Base-by-base conservation (phyloP, 1,140 invertebrate species). In the Cotesia typhae region DNA sequence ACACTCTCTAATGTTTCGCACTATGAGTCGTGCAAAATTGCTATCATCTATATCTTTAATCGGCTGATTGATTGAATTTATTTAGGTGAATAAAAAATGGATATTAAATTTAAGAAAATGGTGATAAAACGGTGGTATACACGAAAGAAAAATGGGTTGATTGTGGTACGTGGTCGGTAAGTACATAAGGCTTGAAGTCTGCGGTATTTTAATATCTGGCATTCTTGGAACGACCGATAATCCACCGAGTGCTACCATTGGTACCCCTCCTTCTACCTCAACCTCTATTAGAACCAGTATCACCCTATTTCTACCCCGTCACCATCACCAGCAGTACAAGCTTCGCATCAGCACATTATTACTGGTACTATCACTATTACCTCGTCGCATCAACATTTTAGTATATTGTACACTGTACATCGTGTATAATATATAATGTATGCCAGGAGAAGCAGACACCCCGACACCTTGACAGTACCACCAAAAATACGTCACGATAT, bases 161-260 rank as follows among this genome's bases (percentile, higher is more conserved):
- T 65, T 36, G 47, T 59, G 38, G 10, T 47, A 72, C 67, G 70
- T 68, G 64, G 69, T 64, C 37, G 70, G 64, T 67, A 71, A 71
- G 75, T 75, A 77, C 72, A 67, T 67, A 57, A 53, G 71, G 67
- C 74, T 74, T 78, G 70, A 79, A 83, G 83, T 82, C 82, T 83
- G 78, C 79, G 84, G 85, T 85, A 86, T 86, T 86, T 86, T 86
- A 86, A 86, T 86, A 86, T 86, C 84, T 83, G 75, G 75, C 85
- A 86, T 86, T 86, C 85, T 80, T 82, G 78, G 77, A 85, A 82
- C 82, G 82, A 80, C 77, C 80, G 81, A 84, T 85, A 80, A 81
- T 83, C 78, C 70, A 77, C 41, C 41, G 41, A 6, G 41, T 47
- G 10, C 5, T 47, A 7, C 38, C 69, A 74, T 5, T 10, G 10